phyloP scores from a whole-genome alignment of 2,888 invertebrate species.

The Cepaea hortensis region DNA sequence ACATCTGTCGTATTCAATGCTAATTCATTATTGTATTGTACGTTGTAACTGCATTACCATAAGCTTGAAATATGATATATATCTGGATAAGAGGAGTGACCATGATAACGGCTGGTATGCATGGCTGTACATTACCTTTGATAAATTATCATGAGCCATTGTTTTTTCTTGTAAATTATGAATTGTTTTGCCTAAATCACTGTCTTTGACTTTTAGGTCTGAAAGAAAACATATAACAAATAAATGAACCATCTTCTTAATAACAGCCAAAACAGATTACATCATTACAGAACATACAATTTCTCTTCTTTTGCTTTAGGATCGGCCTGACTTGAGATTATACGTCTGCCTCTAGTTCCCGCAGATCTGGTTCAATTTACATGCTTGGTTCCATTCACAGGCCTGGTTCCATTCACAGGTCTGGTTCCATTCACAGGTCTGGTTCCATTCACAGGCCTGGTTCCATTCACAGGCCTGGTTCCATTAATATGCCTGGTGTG shows the following conservation, averaged over 20 bases:
- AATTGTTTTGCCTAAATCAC: background rate
- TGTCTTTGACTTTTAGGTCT: background rate
- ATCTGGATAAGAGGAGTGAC: too few relatives aligned
- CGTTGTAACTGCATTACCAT: too few relatives aligned
- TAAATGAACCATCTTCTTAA: background rate
- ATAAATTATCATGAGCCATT: background rate
- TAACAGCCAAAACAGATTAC: too few relatives aligned
- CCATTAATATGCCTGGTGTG: background rate
- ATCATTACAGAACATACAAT: too few relatives aligned
- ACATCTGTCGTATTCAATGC: too few relatives aligned
- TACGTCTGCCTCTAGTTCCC: too few relatives aligned
- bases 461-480: background rate
- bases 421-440: background rate
- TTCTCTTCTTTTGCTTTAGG: too few relatives aligned
- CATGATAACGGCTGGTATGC: background rate
- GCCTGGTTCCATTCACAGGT: background rate
- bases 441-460: background rate
- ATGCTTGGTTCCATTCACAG: too few relatives aligned
- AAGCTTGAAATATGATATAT: too few relatives aligned
- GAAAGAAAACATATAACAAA: background rate
- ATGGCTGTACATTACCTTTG: conserved; percentile 1
- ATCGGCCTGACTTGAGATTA: too few relatives aligned
- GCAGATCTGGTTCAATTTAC: too few relatives aligned
- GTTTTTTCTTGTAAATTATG: background rate
- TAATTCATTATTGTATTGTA: too few relatives aligned